These are phyloP conservation scores for Dynastes hyllus DNA, from an alignment of 2,888 invertebrate species.

Conservation along the genomic window DNA sequence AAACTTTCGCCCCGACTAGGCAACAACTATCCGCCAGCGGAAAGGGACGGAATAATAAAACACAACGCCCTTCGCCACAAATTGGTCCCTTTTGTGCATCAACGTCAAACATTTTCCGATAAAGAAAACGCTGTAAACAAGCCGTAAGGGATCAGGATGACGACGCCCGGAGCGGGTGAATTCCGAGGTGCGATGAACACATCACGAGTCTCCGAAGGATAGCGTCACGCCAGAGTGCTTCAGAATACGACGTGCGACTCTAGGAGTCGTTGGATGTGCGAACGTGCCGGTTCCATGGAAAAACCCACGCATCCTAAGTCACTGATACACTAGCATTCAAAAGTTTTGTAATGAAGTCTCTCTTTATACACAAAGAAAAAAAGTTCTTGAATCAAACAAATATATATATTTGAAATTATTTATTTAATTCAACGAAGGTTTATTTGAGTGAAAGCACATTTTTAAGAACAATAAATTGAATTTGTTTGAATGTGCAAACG, in stretches of 20 bases:
- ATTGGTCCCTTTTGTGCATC: conserved; percentile 49
- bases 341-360: too few relatives aligned
- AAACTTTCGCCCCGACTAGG: neutral
- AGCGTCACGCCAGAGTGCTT: conserved; percentile 54
- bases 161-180: conserved; percentile 11
- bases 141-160: conserved; percentile 64
- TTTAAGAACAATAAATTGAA: too few relatives aligned
- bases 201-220: conserved; percentile 53
- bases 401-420: too few relatives aligned
- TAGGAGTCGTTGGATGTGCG: conserved; percentile 4
- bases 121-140: conserved; percentile 63
- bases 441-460: too few relatives aligned
- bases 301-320: neutral
- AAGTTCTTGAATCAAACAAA: too few relatives aligned
- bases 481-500: too few relatives aligned
- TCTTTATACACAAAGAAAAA: too few relatives aligned
- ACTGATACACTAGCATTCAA: too few relatives aligned
- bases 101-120: conserved; percentile 61
- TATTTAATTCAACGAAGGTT: too few relatives aligned
- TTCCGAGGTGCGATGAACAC: conserved; percentile 37
- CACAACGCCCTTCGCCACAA: conserved; percentile 22
- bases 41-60: conserved; percentile 17
- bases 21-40: neutral
- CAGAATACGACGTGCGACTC: conserved; percentile 52
- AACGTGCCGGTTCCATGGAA: neutral